Percentiles rank a stretch among this genome's conserved stretches.
phyloP scores from a whole-genome alignment of 2,888 invertebrate species.

The Lasius platythorax region DNA sequence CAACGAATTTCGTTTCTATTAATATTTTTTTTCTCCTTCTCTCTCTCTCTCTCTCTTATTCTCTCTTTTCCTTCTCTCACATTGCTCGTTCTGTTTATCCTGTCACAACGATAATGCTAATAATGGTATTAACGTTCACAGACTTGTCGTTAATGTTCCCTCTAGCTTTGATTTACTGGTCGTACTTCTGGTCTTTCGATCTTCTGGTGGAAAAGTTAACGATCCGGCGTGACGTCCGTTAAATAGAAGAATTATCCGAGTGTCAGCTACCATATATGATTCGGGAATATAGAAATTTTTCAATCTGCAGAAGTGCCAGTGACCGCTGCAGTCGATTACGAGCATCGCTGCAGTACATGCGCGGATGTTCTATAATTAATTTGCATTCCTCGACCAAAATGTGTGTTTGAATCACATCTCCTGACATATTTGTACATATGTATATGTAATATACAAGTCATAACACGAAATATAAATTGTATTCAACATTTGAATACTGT shows the following conservation, averaged over 20 bases:
- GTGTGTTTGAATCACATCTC: neutral
- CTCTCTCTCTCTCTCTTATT: neutral
- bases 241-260: slow-evolving; percentile 47
- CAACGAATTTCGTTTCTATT: neutral
- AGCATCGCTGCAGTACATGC: neutral
- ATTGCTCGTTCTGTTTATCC: neutral
- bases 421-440: neutral
- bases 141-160: slow-evolving; percentile 47
- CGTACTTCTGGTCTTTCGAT: neutral
- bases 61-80: neutral
- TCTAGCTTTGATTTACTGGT: neutral
- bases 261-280: slow-evolving; percentile 26
- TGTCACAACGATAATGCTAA: slow-evolving; percentile 58
- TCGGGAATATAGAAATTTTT: slow-evolving; percentile 35
- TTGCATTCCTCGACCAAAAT: neutral
- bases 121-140: slow-evolving; percentile 66
- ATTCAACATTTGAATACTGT: no score
- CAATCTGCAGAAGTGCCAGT: slow-evolving; percentile 32
- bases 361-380: slow-evolving; percentile 40
- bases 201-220: slow-evolving; percentile 10
- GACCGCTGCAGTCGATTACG: slow-evolving; percentile 22
- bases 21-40: neutral
- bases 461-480: neutral
- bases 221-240: slow-evolving; percentile 10
- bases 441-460: neutral